Conservation (phyloP, 1,140 invertebrate species). For the Pogonus chalceus region DNA sequence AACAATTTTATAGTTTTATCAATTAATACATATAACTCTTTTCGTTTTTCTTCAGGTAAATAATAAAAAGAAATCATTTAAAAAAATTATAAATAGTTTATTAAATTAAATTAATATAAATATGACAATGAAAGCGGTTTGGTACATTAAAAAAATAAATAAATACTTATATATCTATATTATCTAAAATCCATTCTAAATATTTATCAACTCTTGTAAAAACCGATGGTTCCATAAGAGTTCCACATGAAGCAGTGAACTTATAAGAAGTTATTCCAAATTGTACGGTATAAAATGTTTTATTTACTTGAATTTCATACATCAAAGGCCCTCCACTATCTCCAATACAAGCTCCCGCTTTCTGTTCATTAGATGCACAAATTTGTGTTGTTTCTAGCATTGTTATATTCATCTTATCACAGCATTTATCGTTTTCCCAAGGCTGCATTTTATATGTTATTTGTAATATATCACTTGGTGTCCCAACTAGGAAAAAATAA, state of each 20-base stretch:
- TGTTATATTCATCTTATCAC: neutral
- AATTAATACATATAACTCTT: no score
- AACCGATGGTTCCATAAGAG: constrained; percentile 37
- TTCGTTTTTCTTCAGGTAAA: no score
- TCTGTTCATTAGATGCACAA: constrained; percentile 21
- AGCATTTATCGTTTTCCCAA: neutral
- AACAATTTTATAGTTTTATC: no score
- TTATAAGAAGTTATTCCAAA: constrained; percentile 47
- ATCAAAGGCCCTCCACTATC: constrained; percentile 45
- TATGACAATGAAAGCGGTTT: no score
- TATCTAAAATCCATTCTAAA: constrained; percentile 47
- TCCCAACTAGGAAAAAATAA: neutral
- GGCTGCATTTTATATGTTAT: neutral
- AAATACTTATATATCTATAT: no score
- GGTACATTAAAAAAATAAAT: no score
- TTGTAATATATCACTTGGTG: neutral
- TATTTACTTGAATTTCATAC: constrained; percentile 22
- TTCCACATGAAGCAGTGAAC: constrained; percentile 31
- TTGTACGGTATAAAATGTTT: constrained; percentile 32
- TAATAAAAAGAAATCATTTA: no score
- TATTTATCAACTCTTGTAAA: constrained; percentile 41
- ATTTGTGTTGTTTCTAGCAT: constrained; percentile 15
- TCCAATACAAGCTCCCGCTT: constrained; percentile 33
- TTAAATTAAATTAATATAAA: no score
- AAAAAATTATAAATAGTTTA: no score